Conservation (phyloP, 2,797 vertebrate genomes). For the Sebastes variabilis region DNA sequence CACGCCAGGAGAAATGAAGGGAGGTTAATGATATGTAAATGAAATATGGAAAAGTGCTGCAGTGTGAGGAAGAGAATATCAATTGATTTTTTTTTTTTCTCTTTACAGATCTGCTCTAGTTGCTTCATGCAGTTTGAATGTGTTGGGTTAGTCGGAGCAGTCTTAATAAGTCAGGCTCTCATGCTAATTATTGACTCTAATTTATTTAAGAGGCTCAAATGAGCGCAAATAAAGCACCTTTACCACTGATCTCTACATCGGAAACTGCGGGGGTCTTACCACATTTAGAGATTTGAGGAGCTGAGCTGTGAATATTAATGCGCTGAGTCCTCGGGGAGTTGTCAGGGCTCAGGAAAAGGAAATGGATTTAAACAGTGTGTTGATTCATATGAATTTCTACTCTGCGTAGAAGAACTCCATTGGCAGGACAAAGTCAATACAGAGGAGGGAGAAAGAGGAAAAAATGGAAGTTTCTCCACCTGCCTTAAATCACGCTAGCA, state of each 20-base stretch:
- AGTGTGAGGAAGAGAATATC: conserved; percentile 67
- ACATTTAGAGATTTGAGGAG: conserved; percentile 42
- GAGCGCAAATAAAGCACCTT: conserved; percentile 57
- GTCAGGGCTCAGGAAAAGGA: conserved; percentile 45
- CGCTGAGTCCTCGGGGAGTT: conserved; percentile 35
- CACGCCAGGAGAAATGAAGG: conserved; percentile 66
- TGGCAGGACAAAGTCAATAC: conserved; percentile 27
- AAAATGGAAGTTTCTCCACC: neutral
- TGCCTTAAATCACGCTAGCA: conserved; percentile 10
- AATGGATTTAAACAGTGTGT: conserved; percentile 54
- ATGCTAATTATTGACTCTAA: conserved; percentile 60
- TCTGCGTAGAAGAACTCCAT: conserved; percentile 15
- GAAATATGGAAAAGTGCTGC: conserved; percentile 74
- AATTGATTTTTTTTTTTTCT: conserved; percentile 46
- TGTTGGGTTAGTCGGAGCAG: conserved; percentile 29
- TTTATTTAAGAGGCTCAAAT: conserved; percentile 63
- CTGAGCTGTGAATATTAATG: conserved; percentile 64
- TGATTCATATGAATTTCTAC: conserved; percentile 58
- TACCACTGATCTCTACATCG: conserved; percentile 40
- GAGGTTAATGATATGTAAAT: conserved; percentile 81
- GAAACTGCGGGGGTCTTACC: conserved; percentile 43
- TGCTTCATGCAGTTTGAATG: conserved; percentile 48
- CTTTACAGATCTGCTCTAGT: conserved; percentile 49
- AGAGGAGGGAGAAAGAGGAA: neutral
- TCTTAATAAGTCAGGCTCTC: conserved; percentile 56